Percentiles rank a stretch among this genome's conserved stretches.
phyloP scores from a whole-genome alignment of 2,888 invertebrate species.

The Meteorus cinctellus region DNA sequence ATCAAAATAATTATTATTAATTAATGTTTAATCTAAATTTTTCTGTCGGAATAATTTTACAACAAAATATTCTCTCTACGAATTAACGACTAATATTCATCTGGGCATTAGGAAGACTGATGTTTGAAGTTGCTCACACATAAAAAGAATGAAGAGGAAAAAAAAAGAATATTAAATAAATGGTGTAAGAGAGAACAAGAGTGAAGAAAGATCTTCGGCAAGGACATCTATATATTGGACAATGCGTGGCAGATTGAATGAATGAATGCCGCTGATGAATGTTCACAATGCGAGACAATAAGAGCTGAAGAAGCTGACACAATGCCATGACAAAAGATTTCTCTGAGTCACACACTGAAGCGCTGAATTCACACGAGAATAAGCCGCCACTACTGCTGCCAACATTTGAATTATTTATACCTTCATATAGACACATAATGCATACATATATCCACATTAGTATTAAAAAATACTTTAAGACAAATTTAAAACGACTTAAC shows the following conservation, averaged over 20 bases:
- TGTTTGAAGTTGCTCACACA: not conserved
- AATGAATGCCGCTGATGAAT: slow-evolving; percentile 72
- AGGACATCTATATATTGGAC: slow-evolving; percentile 65
- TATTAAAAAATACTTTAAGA: slow-evolving; percentile 3
- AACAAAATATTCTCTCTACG: not conserved
- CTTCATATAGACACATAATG: slow-evolving; percentile 36
- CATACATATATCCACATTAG: slow-evolving; percentile 40
- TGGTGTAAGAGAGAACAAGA: slow-evolving; percentile 42
- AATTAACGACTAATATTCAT: slow-evolving; percentile 3
- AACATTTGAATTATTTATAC: slow-evolving; percentile 10
- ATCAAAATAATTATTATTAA: too few species aligned
- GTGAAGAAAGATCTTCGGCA: slow-evolving; percentile 61
- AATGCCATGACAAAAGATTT: slow-evolving; percentile 53
- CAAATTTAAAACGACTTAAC: not conserved
- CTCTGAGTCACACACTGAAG: slow-evolving; percentile 30
- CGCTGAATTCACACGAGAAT: slow-evolving; percentile 36
- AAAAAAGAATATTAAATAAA: slow-evolving; percentile 32
- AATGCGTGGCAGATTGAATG: slow-evolving; percentile 66
- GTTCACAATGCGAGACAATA: slow-evolving; percentile 67
- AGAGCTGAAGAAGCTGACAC: slow-evolving; percentile 50
- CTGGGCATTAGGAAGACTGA: not conserved
- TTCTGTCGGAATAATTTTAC: not conserved
- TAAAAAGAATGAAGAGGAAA: slow-evolving; percentile 10
- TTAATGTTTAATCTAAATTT: not conserved
- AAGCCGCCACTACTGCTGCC: slow-evolving; percentile 15